These are phyloP conservation scores for Lagorchestes hirsutus DNA, from an alignment of 2,797 vertebrate species.

Conservation along the genomic window DNA sequence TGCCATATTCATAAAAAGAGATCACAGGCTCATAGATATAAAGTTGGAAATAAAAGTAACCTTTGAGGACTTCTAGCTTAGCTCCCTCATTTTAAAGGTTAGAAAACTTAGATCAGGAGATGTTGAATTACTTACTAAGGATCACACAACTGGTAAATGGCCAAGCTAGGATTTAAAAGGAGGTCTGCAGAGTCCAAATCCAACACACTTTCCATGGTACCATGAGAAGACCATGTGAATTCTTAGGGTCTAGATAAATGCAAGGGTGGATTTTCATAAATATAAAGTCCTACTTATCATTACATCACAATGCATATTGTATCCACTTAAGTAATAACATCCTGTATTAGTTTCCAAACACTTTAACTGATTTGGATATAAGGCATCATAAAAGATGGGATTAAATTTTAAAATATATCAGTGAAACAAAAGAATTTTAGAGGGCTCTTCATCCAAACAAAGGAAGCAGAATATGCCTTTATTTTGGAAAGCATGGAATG, in stretches of 20 bases:
- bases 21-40: neutral
- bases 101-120: neutral
- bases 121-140: neutral
- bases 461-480: neutral
- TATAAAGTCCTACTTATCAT: neutral
- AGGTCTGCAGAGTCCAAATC: neutral
- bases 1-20: neutral
- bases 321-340: neutral
- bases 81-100: neutral
- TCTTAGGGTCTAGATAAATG: neutral
- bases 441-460: neutral
- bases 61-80: neutral
- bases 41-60: neutral
- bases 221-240: neutral
- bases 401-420: constrained; percentile 8
- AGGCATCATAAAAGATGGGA: neutral
- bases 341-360: neutral
- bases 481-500: neutral
- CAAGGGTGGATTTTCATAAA: neutral
- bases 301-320: neutral
- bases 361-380: neutral
- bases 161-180: neutral
- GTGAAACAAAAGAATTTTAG: neutral
- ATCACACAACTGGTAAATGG: neutral
- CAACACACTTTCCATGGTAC: neutral